Base-by-base conservation (phyloP, 2,888 invertebrate species). In the Drosophila imparisetae region DNA sequence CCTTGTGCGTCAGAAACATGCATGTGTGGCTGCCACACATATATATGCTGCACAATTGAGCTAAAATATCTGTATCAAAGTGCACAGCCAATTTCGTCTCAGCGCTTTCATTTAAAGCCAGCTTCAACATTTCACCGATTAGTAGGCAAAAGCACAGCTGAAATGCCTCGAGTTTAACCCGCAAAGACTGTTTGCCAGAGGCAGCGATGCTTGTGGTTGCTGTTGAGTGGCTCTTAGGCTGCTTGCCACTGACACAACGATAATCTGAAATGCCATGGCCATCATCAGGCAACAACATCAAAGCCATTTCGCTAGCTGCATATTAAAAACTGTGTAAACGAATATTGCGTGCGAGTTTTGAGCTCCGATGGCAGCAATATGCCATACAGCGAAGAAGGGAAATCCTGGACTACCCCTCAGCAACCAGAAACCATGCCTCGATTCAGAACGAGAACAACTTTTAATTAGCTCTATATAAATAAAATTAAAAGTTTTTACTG, bases 211-310 rank as follows among this genome's bases (percentile, higher is more conserved):
- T n/a, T 48, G 54, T 29, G 53, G 24, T n/a, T 21, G 42, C 30
- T 24, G 48, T 11, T 21, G 29, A 36, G 42, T 34, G 32, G 54
- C 55, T 40, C 50, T 48, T n/a, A 18, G 40, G 13, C 38, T 34
- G 50, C 55, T 62, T 48, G 53, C 30, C 49, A 8, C 11, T 68
- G 66, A 36, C 70, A 70, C 53, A 34, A n/a, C 52, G 75, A 81
- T 79, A 70, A 64, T 69, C 76, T 42, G 73, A 79, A 70, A 66
- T 66, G 68, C 55, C 65, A 66, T 55, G 42, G 60, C 42, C 66
- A 54, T 55, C 68, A 67, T 68, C 58, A 53, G 38, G 24, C 67
- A 53, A 57, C 38, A 55, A 48, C 67, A 78, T 60, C 67, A 78
- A 66, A 62, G 59, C 65, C 38, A 40, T 71, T 48, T 45, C 54